phyloP scores from a whole-genome alignment of 2,113 vertebrate species.

The Colaptes auratus region DNA sequence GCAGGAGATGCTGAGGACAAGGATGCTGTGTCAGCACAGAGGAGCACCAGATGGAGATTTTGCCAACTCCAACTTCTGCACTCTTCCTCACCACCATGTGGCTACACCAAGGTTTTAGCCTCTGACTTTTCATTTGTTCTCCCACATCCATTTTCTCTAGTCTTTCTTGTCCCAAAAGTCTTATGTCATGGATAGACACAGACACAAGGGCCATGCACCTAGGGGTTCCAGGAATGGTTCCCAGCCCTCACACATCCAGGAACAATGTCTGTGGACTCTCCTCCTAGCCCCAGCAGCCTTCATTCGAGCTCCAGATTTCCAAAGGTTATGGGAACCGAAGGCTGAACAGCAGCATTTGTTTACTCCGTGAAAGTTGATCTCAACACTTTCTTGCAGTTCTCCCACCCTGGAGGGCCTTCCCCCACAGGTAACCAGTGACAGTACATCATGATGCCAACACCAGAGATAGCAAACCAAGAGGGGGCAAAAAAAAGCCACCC shows the following conservation, averaged over 20 bases:
- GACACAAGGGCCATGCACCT: neutral
- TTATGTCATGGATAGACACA: neutral
- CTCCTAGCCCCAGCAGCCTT: neutral
- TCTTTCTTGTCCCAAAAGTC: neutral
- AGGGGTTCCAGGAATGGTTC: neutral
- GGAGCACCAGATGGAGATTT: neutral
- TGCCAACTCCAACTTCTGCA: neutral
- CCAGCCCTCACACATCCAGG: neutral
- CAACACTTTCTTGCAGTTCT: neutral
- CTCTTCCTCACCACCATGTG: neutral
- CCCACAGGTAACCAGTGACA: neutral
- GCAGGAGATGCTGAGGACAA: neutral
- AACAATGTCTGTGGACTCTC: neutral
- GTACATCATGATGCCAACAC: neutral
- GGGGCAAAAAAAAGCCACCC: neutral
- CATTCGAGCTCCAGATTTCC: neutral
- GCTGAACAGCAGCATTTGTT: neutral
- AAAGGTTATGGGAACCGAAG: accelerated
- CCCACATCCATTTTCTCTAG: neutral
- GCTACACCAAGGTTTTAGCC: neutral
- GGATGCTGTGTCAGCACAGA: neutral
- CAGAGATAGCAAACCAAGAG: accelerated
- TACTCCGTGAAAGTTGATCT: neutral
- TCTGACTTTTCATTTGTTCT: neutral
- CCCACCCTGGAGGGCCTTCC: neutral